Conservation (phyloP, 2,888 invertebrate genomes). For the Torymus auratus region DNA sequence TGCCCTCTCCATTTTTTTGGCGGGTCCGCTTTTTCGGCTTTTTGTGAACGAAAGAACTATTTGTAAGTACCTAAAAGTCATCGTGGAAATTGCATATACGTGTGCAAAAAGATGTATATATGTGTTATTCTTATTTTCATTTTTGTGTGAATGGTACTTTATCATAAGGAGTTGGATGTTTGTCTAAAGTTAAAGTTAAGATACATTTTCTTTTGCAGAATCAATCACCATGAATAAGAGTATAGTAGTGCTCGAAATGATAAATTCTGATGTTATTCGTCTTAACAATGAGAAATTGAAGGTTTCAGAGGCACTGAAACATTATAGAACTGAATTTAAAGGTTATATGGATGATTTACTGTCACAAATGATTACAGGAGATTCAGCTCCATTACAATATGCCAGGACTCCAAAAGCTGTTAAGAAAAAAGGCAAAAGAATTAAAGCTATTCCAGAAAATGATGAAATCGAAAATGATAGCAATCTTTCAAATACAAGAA, state of each 20-base stretch:
- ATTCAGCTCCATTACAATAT: conserved; percentile 66
- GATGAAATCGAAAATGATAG: conserved; percentile 47
- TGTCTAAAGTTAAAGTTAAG: background rate
- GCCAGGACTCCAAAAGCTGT: conserved; percentile 69
- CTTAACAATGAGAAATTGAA: conserved; percentile 57
- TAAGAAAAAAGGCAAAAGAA: conserved; percentile 64
- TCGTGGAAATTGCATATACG: too few relatives aligned
- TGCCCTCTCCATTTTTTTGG: too few relatives aligned
- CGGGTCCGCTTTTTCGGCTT: too few relatives aligned
- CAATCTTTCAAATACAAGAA: background rate
- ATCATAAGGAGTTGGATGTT: too few relatives aligned
- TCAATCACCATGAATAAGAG: conserved; percentile 59
- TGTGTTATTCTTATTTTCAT: too few relatives aligned
- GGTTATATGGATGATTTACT: conserved; percentile 61
- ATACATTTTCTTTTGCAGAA: conserved; percentile 1
- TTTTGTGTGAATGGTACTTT: too few relatives aligned
- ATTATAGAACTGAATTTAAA: conserved; percentile 52
- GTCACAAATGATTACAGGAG: conserved; percentile 62
- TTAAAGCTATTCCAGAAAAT: conserved; percentile 71
- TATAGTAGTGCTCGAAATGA: conserved; percentile 61
- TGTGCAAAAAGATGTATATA: too few relatives aligned
- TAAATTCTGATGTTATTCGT: conserved; percentile 60
- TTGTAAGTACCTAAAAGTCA: too few relatives aligned
- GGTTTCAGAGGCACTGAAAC: conserved; percentile 55
- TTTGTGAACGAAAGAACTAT: too few relatives aligned